phyloP scores from a whole-genome alignment of 1,140 invertebrate species.

The Heliconius himera region DNA sequence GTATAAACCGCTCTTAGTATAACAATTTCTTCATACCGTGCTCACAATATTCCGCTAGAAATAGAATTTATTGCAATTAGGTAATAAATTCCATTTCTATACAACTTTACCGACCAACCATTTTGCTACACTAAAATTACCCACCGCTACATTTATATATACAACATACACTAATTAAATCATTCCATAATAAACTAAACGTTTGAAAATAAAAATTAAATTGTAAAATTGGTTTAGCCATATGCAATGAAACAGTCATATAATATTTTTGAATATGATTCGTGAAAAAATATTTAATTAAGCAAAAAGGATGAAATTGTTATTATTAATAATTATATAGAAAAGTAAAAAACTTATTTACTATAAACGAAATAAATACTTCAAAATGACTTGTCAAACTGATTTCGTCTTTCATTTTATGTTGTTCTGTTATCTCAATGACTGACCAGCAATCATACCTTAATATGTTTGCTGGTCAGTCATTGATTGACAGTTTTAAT shows the following conservation, averaged over 20 bases:
- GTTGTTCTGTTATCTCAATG: background rate
- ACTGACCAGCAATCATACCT: background rate
- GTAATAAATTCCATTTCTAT: background rate
- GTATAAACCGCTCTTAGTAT: conserved; percentile 40
- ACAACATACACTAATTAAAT: conserved; percentile 9
- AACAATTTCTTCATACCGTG: conserved; percentile 58
- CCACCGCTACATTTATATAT: conserved; percentile 8
- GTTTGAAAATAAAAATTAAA: too few species aligned
- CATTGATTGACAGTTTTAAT: background rate
- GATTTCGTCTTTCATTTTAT: background rate
- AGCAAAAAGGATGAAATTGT: conserved; percentile 5
- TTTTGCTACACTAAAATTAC: conserved; percentile 57
- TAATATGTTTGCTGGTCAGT: background rate
- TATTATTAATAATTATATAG: too few species aligned
- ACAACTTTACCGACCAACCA: conserved; percentile 24
- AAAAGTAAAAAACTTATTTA: too few species aligned
- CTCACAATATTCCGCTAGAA: conserved; percentile 45
- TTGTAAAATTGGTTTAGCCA: too few species aligned
- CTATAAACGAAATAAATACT: too few species aligned
- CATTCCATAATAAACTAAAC: conserved; percentile 15
- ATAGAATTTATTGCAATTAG: background rate
- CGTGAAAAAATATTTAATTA: background rate
- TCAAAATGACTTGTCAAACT: background rate
- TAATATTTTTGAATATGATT: too few species aligned
- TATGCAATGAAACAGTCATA: too few species aligned